Conservation (phyloP, 2,888 invertebrate species). For the Drosophila siamana region DNA sequence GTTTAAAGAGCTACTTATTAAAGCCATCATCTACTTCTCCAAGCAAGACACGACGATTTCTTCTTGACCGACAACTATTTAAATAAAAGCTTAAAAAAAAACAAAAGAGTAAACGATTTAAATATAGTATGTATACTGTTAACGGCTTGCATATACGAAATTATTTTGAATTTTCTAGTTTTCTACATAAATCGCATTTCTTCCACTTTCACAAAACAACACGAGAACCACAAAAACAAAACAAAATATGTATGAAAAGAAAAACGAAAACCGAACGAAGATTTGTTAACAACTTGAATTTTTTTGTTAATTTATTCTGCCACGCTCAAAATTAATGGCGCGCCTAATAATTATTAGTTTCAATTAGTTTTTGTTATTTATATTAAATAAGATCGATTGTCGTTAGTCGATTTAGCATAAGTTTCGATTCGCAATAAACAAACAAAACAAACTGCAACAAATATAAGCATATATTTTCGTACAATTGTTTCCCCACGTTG, state of each 20-base stretch:
- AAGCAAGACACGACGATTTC: slow-evolving; percentile 16
- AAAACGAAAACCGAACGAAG: slow-evolving; percentile 7
- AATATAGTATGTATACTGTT: slow-evolving; percentile 27
- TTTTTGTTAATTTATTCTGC: slow-evolving; percentile 37
- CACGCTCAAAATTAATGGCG: slow-evolving; percentile 52
- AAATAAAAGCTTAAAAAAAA: slow-evolving; percentile 16
- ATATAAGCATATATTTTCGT: slow-evolving; percentile 47
- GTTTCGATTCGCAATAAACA: slow-evolving; percentile 63
- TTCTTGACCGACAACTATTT: slow-evolving; percentile 13
- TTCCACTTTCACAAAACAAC: slow-evolving; percentile 69
- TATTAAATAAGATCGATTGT: slow-evolving; percentile 47
- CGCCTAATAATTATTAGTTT: slow-evolving; percentile 54
- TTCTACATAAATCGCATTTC: slow-evolving; percentile 81
- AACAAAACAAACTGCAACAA: slow-evolving; percentile 39
- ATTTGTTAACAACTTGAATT: slow-evolving; percentile 26
- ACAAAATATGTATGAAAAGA: background rate
- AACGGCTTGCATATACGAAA: slow-evolving; percentile 30
- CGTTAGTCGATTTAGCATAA: slow-evolving; percentile 50
- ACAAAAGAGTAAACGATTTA: slow-evolving; percentile 6
- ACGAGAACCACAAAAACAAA: background rate
- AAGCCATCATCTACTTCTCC: background rate
- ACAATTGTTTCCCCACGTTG: slow-evolving; percentile 27
- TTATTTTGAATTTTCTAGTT: slow-evolving; percentile 63
- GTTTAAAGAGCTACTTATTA: background rate
- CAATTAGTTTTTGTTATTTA: slow-evolving; percentile 69